Conservation (phyloP, 2,888 invertebrate species). For the Sclerodermus sp. region DNA sequence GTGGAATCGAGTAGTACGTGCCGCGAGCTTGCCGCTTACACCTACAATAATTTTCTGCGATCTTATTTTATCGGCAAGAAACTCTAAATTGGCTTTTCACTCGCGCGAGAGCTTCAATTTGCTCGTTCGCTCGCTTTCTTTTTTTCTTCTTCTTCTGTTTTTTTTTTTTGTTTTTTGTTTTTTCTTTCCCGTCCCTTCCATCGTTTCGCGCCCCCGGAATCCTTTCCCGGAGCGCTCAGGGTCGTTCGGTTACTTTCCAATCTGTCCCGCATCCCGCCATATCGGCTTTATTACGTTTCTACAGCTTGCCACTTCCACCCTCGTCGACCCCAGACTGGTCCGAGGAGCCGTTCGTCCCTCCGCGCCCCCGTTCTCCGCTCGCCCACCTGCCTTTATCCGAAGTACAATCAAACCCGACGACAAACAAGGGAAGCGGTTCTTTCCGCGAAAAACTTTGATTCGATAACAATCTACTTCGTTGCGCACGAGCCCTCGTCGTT, state of each 20-base stretch:
- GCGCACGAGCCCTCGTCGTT: too few species aligned
- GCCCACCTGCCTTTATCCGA: slow-evolving; percentile 11
- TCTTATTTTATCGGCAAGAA: slow-evolving; percentile 29
- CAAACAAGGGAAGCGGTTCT: slow-evolving; percentile 1
- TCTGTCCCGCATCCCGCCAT: slow-evolving; percentile 21
- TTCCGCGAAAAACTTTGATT: slow-evolving; percentile 9
- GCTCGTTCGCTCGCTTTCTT: slow-evolving; percentile 1
- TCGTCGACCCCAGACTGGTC: background rate
- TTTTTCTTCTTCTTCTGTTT: slow-evolving; percentile 14
- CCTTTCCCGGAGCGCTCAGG: too few species aligned
- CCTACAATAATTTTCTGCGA: slow-evolving; percentile 18
- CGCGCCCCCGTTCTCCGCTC: too few species aligned
- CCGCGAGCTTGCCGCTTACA: too few species aligned
- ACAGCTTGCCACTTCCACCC: slow-evolving; percentile 11
- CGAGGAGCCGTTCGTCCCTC: too few species aligned
- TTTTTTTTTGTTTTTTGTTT: background rate
- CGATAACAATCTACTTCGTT: background rate
- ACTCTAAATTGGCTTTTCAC: slow-evolving; percentile 30
- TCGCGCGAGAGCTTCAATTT: slow-evolving; percentile 29
- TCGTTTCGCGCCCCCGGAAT: too few species aligned
- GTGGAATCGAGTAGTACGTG: too few species aligned
- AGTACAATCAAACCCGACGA: slow-evolving; percentile 20
- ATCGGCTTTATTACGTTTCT: slow-evolving; percentile 30
- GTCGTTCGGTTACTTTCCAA: slow-evolving; percentile 26
- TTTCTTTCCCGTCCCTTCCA: background rate